Evolutionary conservation across 2,797 vertebrate genomes (phyloP).

Genomic region (Knipowitschia caucasica): DNA sequence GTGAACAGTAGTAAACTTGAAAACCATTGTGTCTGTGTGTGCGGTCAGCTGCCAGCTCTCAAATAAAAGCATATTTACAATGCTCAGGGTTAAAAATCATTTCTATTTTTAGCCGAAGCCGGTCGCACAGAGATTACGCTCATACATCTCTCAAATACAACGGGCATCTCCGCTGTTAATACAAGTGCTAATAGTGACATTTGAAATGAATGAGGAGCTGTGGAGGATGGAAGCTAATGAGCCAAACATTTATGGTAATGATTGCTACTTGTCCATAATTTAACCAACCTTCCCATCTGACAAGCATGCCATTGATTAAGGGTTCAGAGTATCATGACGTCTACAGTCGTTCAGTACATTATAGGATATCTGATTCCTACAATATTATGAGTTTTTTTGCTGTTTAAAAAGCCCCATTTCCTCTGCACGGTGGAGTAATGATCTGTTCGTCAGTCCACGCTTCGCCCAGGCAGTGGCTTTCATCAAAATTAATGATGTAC

Average conservation of each 20-base stretch:
- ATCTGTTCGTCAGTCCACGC: conserved; percentile 61
- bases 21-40: conserved; percentile 41
- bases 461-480: conserved; percentile 60
- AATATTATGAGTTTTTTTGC: conserved; percentile 24
- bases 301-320: conserved; percentile 50
- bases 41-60: conserved; percentile 39
- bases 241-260: conserved; percentile 48
- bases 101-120: neutral
- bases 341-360: conserved; percentile 22
- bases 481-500: conserved; percentile 75
- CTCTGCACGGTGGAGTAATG: conserved; percentile 45
- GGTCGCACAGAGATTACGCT: conserved; percentile 10
- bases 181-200: conserved; percentile 21
- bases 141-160: conserved; percentile 23
- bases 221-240: conserved; percentile 50
- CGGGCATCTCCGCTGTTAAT: conserved; percentile 4
- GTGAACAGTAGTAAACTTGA: conserved; percentile 50
- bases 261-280: conserved; percentile 52
- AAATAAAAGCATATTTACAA: conserved; percentile 39
- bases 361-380: conserved; percentile 14
- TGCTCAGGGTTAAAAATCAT: conserved; percentile 28
- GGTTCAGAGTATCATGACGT: conserved; percentile 22
- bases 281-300: conserved; percentile 43
- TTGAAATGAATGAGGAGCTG: conserved; percentile 49
- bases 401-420: conserved; percentile 16